Evolutionary conservation across 2,113 vertebrate species (phyloP), one percentile per base, ranked within the genome.

Genomic region (Cheilinus undulatus): DNA sequence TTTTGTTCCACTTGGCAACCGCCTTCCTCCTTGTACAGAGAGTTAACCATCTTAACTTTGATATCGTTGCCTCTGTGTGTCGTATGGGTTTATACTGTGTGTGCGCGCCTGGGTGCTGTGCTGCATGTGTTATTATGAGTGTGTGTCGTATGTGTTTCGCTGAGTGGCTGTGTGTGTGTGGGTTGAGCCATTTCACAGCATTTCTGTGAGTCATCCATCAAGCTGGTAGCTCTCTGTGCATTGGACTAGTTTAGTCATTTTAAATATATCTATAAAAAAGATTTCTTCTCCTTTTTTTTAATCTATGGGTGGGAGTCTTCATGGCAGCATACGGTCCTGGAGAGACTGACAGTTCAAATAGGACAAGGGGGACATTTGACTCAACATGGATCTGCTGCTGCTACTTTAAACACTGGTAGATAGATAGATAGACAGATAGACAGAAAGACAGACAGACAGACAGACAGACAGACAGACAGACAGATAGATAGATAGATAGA

Each of bases 171-270:
- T 57, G 66, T 72, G 61, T 83, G 85, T 88, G 90, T 86, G 88
- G 86, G 88, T 82, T 89, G 90, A 89, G 67, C 76, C 72, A 86
- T 88, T 91, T 89, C 86, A 90, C 86, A 86, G 85, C 75, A 78
- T 87, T 83, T 68, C 76, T 79, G 72, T 92, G 88, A 92, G 78
- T 91, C 89, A 91, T 90, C 84, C 79, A 82, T 89, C 89, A 91
- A 86, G 86, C 89, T 87, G 88, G 85, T 86, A 85, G 82, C 71
- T 78, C 80, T 86, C 71, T 57, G 69, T 83, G 79, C 69, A 79
- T 82, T 69, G 63, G 63, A 69, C 46, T 88, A 82, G 73, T 83
- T 89, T 86, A 88, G 75, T 87, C 73, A 90, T 85, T 88, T 86
- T 80, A 78, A 74, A 85, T 87, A 70, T 68, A 80, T 87, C 62